Percentiles rank a stretch among this genome's conserved stretches.
phyloP scores from a whole-genome alignment of 2,888 invertebrate species.

The Eupelmus urozonus region DNA sequence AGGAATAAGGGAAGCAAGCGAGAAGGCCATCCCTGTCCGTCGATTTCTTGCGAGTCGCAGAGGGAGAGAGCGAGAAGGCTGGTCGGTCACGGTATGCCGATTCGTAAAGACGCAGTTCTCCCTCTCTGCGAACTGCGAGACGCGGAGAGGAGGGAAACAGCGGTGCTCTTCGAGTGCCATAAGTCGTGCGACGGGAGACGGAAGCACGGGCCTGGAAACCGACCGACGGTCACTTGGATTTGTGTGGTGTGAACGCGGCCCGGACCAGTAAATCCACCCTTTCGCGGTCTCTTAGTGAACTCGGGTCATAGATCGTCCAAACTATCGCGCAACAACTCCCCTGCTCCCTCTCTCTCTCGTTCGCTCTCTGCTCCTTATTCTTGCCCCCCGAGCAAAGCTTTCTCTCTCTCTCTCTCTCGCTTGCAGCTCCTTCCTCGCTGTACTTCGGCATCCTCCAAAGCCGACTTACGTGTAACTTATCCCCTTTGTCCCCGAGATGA shows the following conservation, averaged over 20 bases:
- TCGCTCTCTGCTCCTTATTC: conserved; percentile 25
- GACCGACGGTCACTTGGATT: conserved; percentile 76
- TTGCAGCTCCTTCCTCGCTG: conserved; percentile 32
- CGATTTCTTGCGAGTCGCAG: conserved; percentile 46
- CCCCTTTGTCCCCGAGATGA: conserved; percentile 52
- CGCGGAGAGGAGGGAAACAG: conserved; percentile 53
- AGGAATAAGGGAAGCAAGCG: not conserved
- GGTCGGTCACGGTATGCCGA: conserved; percentile 58
- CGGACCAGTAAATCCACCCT: conserved; percentile 76
- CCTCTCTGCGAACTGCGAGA: not conserved
- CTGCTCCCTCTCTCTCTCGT: conserved; percentile 23
- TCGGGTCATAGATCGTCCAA: conserved; percentile 75
- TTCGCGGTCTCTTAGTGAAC: conserved; percentile 76
- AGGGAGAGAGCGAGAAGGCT: too few species aligned
- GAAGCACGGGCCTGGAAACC: conserved; percentile 65
- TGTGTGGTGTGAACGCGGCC: conserved; percentile 76
- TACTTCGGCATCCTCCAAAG: conserved; percentile 65
- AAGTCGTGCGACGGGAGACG: conserved; percentile 70
- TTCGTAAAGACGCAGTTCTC: conserved; percentile 37
- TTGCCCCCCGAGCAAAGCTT: conserved; percentile 17
- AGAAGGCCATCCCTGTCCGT: not conserved
- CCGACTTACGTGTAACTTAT: conserved; percentile 62
- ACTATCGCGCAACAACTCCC: conserved; percentile 74
- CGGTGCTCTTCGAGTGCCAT: conserved; percentile 68
- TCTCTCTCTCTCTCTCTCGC: conserved; percentile 50